Evolutionary conservation across 1,140 invertebrate genomes (phyloP), one percentile per base, ranked within the genome.

Genomic region (Batillaria attramentaria): DNA sequence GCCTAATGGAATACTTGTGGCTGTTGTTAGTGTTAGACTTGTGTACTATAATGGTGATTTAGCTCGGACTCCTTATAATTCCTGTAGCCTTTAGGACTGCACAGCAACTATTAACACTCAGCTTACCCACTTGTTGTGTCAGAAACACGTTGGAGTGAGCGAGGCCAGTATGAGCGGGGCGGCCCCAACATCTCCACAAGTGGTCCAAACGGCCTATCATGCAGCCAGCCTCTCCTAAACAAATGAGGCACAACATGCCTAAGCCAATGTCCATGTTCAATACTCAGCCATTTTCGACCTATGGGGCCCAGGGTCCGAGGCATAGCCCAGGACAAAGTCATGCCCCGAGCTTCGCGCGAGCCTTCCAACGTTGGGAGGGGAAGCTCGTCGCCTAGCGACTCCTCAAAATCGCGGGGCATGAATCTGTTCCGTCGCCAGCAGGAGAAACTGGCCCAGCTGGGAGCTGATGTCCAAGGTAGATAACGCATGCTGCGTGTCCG

Each of bases 381-480:
- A 33, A 57, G 65, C 31, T n/a, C 35, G 3, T 57, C 66, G 8
- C 66, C 76, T 69, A 72, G 65, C 50, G 80, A 79, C 46, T n/a
- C n/a, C n/a, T 31, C 78, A 35, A 81, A 77, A 60, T 88, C 87
- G 18, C 81, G 83, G 60, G 87, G 88, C 80, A 77, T 89, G 79
- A 80, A 85, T 65, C 81, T 89, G 35, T 89, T 88, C 80, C 79
- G 82, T 46, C 84, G 83, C 62, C 86, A 88, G 83, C 85, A 87
- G 81, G 82, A 86, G 70, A 84, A 87, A 74, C 77, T 88, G 54
- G 78, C 81, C 66, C 79, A 85, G 60, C 76, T 87, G 69, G 85
- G 85, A 70, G 82, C 81, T 70, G 83, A 86, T 80, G 78, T 85
- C 62, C 84, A 85, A 88, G 88, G 87, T 89, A 87, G 83, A 79